These are phyloP conservation scores for Callipepla squamata DNA, from an alignment of 2,113 vertebrate species.

Conservation along the genomic window DNA sequence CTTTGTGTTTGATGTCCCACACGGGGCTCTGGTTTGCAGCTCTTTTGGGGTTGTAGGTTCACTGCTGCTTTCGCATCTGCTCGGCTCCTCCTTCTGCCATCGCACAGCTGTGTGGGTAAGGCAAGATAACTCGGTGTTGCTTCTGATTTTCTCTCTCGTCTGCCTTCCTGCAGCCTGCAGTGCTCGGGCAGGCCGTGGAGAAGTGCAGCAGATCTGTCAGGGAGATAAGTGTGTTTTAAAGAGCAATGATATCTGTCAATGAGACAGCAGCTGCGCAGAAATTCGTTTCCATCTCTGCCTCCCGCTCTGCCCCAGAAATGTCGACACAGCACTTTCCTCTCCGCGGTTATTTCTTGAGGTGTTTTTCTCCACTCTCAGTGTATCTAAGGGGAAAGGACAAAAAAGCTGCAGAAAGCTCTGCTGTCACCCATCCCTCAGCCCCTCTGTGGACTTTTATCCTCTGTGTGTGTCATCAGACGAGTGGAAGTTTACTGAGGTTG, in stretches of 20 bases:
- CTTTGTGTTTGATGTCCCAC: rapidly evolving
- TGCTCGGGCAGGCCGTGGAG: neutral
- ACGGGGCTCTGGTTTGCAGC: neutral
- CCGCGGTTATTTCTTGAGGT: neutral
- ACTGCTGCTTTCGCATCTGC: neutral
- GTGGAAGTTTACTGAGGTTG: neutral
- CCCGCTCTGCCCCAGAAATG: neutral
- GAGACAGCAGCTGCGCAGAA: neutral
- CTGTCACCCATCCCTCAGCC: neutral
- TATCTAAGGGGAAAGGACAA: neutral
- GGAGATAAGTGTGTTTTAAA: neutral
- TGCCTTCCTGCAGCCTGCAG: neutral
- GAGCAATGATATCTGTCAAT: constrained; percentile 10
- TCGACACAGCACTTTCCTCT: neutral
- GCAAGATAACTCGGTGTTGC: neutral
- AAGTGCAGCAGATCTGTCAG: neutral
- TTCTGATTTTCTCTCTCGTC: rapidly evolving
- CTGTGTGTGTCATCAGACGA: rapidly evolving
- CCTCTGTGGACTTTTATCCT: rapidly evolving
- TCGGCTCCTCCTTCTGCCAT: rapidly evolving
- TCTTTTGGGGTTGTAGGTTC: rapidly evolving
- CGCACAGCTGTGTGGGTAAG: rapidly evolving
- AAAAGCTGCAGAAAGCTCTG: neutral
- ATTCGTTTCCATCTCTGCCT: constrained; percentile 9
- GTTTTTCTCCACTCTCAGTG: neutral